These are phyloP conservation scores for Melanargia galathea DNA, from an alignment of 2,888 invertebrate genomes.

Conservation along the genomic window DNA sequence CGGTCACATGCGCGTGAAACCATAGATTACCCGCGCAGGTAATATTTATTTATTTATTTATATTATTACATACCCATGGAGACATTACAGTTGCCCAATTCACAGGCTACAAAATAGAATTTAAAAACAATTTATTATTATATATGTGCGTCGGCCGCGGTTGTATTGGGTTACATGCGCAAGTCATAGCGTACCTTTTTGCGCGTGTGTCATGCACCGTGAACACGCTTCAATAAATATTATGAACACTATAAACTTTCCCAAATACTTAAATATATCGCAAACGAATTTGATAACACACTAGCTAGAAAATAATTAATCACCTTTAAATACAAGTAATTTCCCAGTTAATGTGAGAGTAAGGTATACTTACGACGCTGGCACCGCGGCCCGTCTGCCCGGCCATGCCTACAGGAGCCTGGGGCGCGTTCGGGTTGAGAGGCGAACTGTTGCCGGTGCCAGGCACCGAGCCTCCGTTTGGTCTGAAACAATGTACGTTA, in stretches of 20 bases:
- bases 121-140: no score
- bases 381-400: conserved; percentile 93
- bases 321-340: not conserved
- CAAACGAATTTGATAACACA: conserved; percentile 9
- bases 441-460: conserved; percentile 77
- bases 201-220: not conserved
- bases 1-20: no score
- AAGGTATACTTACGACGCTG: conserved; percentile 85
- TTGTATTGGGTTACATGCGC: no score
- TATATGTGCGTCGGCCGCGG: no score
- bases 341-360: not conserved
- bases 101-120: not conserved
- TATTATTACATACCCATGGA: no score
- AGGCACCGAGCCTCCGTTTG: conserved; percentile 67
- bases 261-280: conserved; percentile 3
- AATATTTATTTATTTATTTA: no score
- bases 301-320: not conserved
- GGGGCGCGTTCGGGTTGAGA: conserved; percentile 85
- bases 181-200: not conserved
- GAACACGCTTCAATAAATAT: not conserved
- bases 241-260: not conserved
- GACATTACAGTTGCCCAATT: no score
- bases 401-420: conserved; percentile 85
- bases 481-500: conserved; percentile 47
- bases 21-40: no score